Base-by-base conservation (phyloP, 1,140 invertebrate species). In the Zophobas atratus region DNA sequence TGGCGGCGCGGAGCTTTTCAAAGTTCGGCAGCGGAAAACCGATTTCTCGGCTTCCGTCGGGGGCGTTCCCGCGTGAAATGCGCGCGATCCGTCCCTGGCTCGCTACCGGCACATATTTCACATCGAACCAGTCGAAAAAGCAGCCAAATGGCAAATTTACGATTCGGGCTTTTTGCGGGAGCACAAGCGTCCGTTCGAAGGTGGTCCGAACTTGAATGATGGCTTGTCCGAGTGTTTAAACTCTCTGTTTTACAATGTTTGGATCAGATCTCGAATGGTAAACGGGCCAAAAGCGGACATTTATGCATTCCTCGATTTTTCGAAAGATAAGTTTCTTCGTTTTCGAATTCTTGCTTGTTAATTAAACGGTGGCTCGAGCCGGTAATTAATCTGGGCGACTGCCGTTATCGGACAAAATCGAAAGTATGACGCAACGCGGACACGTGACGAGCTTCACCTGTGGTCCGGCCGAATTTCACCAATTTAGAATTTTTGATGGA, bases 401-500 rank as follows among this genome's bases (percentile, higher is more conserved):
- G 6, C 8, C 43, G 1, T 67, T 67, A 67, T 67, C 60, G 39
- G 60, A 32, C 39, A 67, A 43, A 67, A 67, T 67, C 60, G 60
- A 67, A 67, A 67, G 60, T 67, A 67, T 67, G 60, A 67, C 39
- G 60, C 60, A 67, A 67, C 20, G 38, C 20, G 49, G 60, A n/a
- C 60, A 67, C 60, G 60, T 67, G 60, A 67, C 60, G 60, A 8
- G 3, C 60, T 67, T 67, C 60, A 67, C 60, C 60, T 67, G 60
- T 67, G 60, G 60, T 67, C 60, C 38, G 57, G 35, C 57, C 60
- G 39, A 67, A 67, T 67, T 67, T 67, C 60, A 67, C 60, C 60
- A 67, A 67, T 67, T 67, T 39, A 41, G 60, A 67, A 67, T 67
- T 67, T 67, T 60, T 36, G 60, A 67, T 67, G n/a, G 60, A 67